A percentile compares a stretch with the other conserved stretches of the same genome.
These are phyloP conservation scores for Porphyrio hochstetteri DNA, from an alignment of 2,113 vertebrate genomes.

Conservation along the genomic window DNA sequence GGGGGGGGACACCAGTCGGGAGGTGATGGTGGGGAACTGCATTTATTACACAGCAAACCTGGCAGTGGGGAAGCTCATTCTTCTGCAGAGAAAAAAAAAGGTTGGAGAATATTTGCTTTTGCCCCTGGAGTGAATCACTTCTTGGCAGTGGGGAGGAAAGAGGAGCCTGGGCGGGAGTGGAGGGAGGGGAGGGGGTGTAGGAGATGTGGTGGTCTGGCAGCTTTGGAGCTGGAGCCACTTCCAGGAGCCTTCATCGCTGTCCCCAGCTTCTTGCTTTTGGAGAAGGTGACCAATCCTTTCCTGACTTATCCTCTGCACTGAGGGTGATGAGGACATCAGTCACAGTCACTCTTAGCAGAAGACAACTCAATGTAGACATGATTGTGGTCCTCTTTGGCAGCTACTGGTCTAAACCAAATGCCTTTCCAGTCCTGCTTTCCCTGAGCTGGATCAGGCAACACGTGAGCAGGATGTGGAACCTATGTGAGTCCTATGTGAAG, in stretches of 20 bases:
- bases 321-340: neutral
- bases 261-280: neutral
- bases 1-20: neutral
- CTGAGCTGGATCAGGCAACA: neutral
- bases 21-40: neutral
- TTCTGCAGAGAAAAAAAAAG: neutral
- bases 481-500: neutral
- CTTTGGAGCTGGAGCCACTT: neutral
- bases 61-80: neutral
- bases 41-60: neutral
- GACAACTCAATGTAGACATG: neutral
- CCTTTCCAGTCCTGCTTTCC: neutral
- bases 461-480: neutral
- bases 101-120: neutral
- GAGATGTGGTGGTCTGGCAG: neutral
- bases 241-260: neutral
- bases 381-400: neutral
- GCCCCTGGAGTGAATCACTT: neutral
- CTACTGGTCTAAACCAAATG: neutral
- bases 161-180: neutral
- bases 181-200: accelerated
- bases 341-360: neutral
- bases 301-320: neutral
- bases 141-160: neutral
- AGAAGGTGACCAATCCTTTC: neutral